A percentile compares a stretch with the other conserved stretches of the same genome.
These are phyloP conservation scores for Leptopilina drosophilae DNA, from an alignment of 2,888 invertebrate species.

Conservation along the genomic window DNA sequence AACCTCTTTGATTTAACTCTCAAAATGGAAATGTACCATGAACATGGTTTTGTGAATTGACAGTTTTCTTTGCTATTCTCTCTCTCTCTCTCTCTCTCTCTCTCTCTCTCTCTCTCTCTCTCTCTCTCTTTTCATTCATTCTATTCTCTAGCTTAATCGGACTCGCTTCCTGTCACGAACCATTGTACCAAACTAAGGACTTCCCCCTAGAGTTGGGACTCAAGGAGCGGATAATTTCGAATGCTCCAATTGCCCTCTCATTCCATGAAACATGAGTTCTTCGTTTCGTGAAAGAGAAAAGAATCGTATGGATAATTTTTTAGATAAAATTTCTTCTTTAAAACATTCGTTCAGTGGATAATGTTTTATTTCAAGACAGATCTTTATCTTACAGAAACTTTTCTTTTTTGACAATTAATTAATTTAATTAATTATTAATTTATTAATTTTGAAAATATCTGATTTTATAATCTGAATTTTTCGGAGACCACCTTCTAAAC, in stretches of 20 bases:
- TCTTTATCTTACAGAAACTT: too few relatives aligned
- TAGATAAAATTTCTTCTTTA: too few relatives aligned
- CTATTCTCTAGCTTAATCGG: constrained; percentile 50
- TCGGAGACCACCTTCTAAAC: too few relatives aligned
- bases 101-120: background rate
- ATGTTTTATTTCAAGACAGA: too few relatives aligned
- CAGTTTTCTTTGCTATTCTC: constrained; percentile 23
- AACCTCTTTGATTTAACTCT: constrained; percentile 72
- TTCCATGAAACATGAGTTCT: constrained; percentile 20
- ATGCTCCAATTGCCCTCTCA: constrained; percentile 37
- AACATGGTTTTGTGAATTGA: constrained; percentile 62
- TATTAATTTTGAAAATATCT: too few relatives aligned
- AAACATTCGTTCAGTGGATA: too few relatives aligned
- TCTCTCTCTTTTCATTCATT: constrained; percentile 44
- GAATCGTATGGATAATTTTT: too few relatives aligned
- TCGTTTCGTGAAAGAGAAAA: background rate
- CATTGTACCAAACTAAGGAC: constrained; percentile 52
- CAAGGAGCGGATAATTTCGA: constrained; percentile 49
- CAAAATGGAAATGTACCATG: constrained; percentile 69
- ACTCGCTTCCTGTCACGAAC: constrained; percentile 44
- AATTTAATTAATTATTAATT: too few relatives aligned
- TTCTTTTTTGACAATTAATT: too few relatives aligned
- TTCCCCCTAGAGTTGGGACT: constrained; percentile 53
- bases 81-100: background rate
- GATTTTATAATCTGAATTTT: too few relatives aligned